Evolutionary conservation across 2,113 vertebrate species (phyloP), one percentile per base, ranked within the genome.

Genomic region (Daubentonia madagascariensis): DNA sequence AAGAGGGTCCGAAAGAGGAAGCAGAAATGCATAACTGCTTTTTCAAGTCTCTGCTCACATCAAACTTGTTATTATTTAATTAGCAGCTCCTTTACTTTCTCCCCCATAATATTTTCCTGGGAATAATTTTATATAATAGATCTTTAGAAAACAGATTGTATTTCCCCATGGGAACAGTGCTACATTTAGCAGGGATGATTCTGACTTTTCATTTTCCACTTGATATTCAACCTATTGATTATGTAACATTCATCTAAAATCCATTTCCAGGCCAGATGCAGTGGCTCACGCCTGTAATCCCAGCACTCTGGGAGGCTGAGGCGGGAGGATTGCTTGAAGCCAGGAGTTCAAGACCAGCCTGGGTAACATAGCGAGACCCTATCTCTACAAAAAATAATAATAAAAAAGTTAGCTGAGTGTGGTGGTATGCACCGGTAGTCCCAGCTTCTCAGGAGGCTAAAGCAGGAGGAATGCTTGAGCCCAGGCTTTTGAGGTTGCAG

Each of bases 121-220:
- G 72, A 94, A 80, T 68, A 85, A 80, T 76, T 80, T 89, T 76
- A n/a, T 70, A 25, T 57, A 92, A 86, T 84, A 73, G 35, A 32
- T 81, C 35, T 78, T 65, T 67, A 85, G 76, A 37, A 94, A 84
- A 48, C 32, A 78, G 1, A 89, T 35, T 30, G 1, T 85, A 73
- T 93, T 97, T 96, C 25, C 63, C 30, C 35, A 40, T 5, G 5
- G 81, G 35, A 97, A 35, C 52, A 78, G 35, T 89, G 57, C 20
- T 80, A 57, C 37, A 86, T 61, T 86, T 92, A 76, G 23, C 57
- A 89, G 23, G 35, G 61, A 89, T 93, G 54, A 79, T 48, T 91
- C 37, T 91, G 63, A 87, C 81, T 79, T 93, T 88, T 95, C 14
- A 72, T 95, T 54, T 73, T 87, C 17, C 59, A 73, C 40, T 91